These are phyloP conservation scores for Lysandra bellargus DNA, from an alignment of 2,888 invertebrate genomes.

Conservation along the genomic window DNA sequence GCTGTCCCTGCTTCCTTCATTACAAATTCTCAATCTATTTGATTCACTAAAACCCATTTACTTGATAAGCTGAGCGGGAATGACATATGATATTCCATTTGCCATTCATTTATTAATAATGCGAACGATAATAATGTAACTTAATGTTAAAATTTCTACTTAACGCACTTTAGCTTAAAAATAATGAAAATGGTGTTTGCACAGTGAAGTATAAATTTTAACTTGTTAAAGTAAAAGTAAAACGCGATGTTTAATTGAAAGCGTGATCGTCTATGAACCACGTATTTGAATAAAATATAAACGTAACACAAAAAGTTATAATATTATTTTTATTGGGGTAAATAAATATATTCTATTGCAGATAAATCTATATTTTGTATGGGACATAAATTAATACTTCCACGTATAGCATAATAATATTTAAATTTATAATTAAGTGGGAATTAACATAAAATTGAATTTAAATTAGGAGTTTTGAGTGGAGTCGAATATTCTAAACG, in stretches of 20 bases:
- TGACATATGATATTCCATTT: conserved; percentile 31
- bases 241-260: too few relatives aligned
- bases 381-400: conserved; percentile 10
- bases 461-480: conserved; percentile 5
- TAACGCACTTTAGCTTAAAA: background rate
- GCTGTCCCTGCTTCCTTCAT: conserved; percentile 31
- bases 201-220: too few relatives aligned
- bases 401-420: background rate
- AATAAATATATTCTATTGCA: background rate
- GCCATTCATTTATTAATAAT: conserved; percentile 30
- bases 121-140: background rate
- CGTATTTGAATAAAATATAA: too few relatives aligned
- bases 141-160: background rate
- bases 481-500: background rate
- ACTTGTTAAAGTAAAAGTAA: too few relatives aligned
- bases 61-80: conserved; percentile 23
- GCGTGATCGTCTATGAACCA: too few relatives aligned
- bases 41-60: conserved; percentile 31
- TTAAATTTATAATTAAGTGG: conserved; percentile 4
- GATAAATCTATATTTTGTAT: conserved; percentile 12
- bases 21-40: conserved; percentile 31
- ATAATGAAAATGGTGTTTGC: too few relatives aligned
- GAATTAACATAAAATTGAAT: conserved; percentile 14
- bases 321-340: background rate
- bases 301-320: background rate